Evolutionary conservation across 2,888 invertebrate genomes (phyloP).

Genomic region (Parthenolecanium corni): DNA sequence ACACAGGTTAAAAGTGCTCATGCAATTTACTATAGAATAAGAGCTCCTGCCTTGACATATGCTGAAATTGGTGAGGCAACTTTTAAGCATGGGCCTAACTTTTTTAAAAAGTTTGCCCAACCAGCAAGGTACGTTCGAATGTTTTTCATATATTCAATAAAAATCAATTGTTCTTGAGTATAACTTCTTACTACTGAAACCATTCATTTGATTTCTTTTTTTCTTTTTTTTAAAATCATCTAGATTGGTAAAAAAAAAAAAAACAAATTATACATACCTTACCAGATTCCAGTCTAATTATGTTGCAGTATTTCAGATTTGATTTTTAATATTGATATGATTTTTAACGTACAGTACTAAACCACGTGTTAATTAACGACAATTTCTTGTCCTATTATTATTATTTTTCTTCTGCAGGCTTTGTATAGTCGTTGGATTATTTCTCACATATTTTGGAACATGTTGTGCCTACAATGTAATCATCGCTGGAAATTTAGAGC

Average conservation of each 20-base stretch:
- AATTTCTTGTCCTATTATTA: too few relatives aligned
- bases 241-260: too few relatives aligned
- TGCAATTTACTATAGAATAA: constrained; percentile 59
- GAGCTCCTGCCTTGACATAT: constrained; percentile 65
- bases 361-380: too few relatives aligned
- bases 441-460: constrained; percentile 89
- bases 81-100: constrained; percentile 63
- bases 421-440: constrained; percentile 50
- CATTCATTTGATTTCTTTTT: too few relatives aligned
- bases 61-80: constrained; percentile 74
- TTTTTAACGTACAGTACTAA: too few relatives aligned
- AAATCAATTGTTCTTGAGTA: too few relatives aligned
- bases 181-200: too few relatives aligned
- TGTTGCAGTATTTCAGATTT: too few relatives aligned
- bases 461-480: constrained; percentile 95
- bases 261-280: neutral
- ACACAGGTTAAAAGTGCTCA: constrained; percentile 71
- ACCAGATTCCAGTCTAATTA: constrained; percentile 6
- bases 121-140: constrained; percentile 53
- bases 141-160: too few relatives aligned
- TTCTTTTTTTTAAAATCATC: too few relatives aligned
- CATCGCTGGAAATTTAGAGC: constrained; percentile 67
- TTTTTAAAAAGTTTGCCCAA: constrained; percentile 51
- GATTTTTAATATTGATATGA: too few relatives aligned
- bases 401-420: constrained; percentile 46